Evolutionary conservation across 1,140 invertebrate species (phyloP), one percentile per base, ranked within the genome.

Genomic region (Thaumatotibia leucotreta): DNA sequence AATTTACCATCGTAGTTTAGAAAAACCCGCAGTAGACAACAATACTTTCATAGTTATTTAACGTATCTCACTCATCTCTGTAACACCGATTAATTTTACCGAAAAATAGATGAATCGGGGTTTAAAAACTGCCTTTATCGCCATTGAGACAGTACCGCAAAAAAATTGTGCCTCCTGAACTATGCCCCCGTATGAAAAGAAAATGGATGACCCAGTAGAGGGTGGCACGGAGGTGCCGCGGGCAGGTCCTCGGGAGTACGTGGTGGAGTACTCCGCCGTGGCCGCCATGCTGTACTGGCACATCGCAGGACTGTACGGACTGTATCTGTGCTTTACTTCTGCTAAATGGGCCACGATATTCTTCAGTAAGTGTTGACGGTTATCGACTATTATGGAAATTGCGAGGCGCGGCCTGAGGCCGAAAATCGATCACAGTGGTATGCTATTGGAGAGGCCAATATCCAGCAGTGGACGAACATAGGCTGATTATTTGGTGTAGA

Each of bases 341-440:
- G 93, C 92, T 8, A 92, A 93, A 69, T 92, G 92, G 77, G 73
- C 89, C 29, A 95, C 95, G 32, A 80, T 92, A 14, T 6, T 94
- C 6, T 94, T 92, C 79, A 89, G 95, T 95, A 87, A 92, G 92
- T 91, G 2, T 20, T n/a, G n/a, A n/a, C n/a, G n/a, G n/a, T n/a
- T n/a, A n/a, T n/a, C n/a, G n/a, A n/a, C n/a, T n/a, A n/a, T n/a
- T n/a, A n/a, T n/a, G n/a, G n/a, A n/a, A n/a, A n/a, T n/a, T n/a
- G n/a, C n/a, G n/a, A 9, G 9, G 32, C 32, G 10, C n/a, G 4
- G 10, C 31, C 33, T 14, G 33, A 4, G 11, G 33, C 33, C 33
- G 11, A n/a, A 4, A 39, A 17, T 4, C 27, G 2, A 4, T 29
- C 27, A 29, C 6, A 29, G 2, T 29, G 6, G 6, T 4, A 29